A percentile compares a stretch with the other conserved stretches of the same genome.
Evolutionary conservation across 2,797 vertebrate species (phyloP).

Genomic region (Trematomus bernacchii): DNA sequence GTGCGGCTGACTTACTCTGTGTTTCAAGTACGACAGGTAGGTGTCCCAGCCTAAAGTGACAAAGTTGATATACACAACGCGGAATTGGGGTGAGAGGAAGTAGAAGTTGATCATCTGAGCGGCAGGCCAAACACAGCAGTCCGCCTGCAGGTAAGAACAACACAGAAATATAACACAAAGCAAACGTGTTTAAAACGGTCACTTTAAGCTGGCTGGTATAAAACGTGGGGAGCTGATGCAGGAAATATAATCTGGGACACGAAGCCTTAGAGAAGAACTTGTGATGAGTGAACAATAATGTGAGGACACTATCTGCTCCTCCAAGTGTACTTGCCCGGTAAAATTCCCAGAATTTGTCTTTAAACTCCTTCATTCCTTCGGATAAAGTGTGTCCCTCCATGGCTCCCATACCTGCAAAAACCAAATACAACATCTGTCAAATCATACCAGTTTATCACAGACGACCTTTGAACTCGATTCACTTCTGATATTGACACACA

Average conservation of each 20-base stretch:
- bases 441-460: constrained; percentile 20
- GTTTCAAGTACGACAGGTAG: constrained; percentile 95
- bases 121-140: constrained; percentile 93
- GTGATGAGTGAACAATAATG: background rate
- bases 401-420: constrained; percentile 87
- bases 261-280: background rate
- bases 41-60: constrained; percentile 95
- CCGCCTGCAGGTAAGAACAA: constrained; percentile 80
- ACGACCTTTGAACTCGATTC: constrained; percentile 44
- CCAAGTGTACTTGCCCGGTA: constrained; percentile 86
- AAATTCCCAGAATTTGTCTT: constrained; percentile 94
- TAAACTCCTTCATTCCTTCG: constrained; percentile 88
- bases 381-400: constrained; percentile 87
- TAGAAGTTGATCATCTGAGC: constrained; percentile 96
- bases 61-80: constrained; percentile 93
- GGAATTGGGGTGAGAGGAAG: constrained; percentile 89
- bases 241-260: no score
- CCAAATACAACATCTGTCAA: constrained; percentile 13
- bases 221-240: no score
- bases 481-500: background rate
- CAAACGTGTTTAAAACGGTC: constrained; percentile 7
- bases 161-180: background rate
- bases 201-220: background rate
- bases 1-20: constrained; percentile 86
- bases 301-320: no score